A percentile compares a stretch with the other conserved stretches of the same genome.
These are phyloP conservation scores for Hippoglossus stenolepis DNA, from an alignment of 2,113 vertebrate species.

Conservation along the genomic window DNA sequence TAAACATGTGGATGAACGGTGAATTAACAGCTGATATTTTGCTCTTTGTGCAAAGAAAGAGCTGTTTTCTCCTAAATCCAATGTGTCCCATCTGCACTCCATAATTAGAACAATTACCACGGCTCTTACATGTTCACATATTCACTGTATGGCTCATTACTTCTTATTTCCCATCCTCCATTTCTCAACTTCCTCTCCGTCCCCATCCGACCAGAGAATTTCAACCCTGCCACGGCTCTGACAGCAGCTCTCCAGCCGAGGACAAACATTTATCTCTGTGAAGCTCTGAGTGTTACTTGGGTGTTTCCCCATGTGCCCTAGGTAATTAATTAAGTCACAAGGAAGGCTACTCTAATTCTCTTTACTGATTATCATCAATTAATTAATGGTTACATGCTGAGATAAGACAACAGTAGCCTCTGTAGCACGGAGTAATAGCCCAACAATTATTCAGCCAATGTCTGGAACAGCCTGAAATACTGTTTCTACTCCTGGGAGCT, in stretches of 20 bases:
- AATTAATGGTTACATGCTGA: slow-evolving; percentile 73
- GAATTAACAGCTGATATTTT: too few relatives aligned
- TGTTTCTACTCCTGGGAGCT: slow-evolving; percentile 39
- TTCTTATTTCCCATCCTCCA: neutral
- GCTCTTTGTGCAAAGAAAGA: too few relatives aligned
- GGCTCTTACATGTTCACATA: neutral
- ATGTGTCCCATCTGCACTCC: neutral
- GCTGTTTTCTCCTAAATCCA: neutral
- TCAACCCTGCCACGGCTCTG: neutral
- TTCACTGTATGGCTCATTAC: neutral
- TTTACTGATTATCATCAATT: slow-evolving; percentile 77
- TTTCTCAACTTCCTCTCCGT: neutral
- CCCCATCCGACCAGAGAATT: neutral
- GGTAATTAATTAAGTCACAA: slow-evolving; percentile 73
- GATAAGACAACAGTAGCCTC: slow-evolving; percentile 67
- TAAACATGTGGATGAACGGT: too few relatives aligned
- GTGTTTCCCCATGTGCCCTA: slow-evolving; percentile 45
- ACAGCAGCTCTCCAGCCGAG: neutral
- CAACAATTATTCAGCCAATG: slow-evolving; percentile 38
- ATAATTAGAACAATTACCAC: neutral
- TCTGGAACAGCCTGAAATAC: slow-evolving; percentile 40
- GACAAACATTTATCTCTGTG: slow-evolving; percentile 22
- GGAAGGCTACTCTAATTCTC: slow-evolving; percentile 65
- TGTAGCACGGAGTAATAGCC: slow-evolving; percentile 51
- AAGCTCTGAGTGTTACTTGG: slow-evolving; percentile 17